Evolutionary conservation across 92 coral and sea anemone genomes (phyloP), one percentile per base, ranked within the genome.

Genomic region (Siderastrea siderea): DNA sequence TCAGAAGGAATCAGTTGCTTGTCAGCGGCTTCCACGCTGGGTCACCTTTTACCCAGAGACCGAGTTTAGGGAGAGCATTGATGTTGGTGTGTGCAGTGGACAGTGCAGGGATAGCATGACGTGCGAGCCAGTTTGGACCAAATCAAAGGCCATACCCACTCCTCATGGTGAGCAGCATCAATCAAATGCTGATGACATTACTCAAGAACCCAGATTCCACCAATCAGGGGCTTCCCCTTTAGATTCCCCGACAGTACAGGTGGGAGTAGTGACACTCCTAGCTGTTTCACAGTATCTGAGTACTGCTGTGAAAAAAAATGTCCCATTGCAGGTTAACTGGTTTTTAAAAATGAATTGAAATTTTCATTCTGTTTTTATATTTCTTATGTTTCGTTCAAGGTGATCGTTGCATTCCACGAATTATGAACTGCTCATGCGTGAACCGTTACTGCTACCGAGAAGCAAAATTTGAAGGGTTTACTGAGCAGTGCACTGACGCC

Each of bases 21-120:
- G 81, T 61, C 81, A 77, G 66, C 81, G 81, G 26, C 26, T 43
- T 16, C 81, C 81, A 38, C 81, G 66, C 81, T 51, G 43, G 53
- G 15, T 57, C 43, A 77, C 51, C 14, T 77, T 26, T 15, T 77
- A 77, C 66, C 81, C 81, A 3, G 53, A 45, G 1, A 77, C 81
- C 48, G 13, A 6, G 26, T 77, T 11, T 49, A 38, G 49, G 54
- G 10, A 16, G 19, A 77, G 16, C 14, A 58, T 77, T 3, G 81
- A 77, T 77, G 68, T 75, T n/a, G 79, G 61, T 3, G 79, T 53
- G 58, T 75, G 79, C 63, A 47, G 65, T 16, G 79, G 79, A 75
- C 65, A 3, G 47, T 50, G 79, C 79, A 12, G 61, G 19, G 61
- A 51, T 3, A 3, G 53, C 1, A 17, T 2, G 65, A 52, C n/a